Conservation (phyloP, 2,797 vertebrate genomes). For the Stomatorhinus walkeri region DNA sequence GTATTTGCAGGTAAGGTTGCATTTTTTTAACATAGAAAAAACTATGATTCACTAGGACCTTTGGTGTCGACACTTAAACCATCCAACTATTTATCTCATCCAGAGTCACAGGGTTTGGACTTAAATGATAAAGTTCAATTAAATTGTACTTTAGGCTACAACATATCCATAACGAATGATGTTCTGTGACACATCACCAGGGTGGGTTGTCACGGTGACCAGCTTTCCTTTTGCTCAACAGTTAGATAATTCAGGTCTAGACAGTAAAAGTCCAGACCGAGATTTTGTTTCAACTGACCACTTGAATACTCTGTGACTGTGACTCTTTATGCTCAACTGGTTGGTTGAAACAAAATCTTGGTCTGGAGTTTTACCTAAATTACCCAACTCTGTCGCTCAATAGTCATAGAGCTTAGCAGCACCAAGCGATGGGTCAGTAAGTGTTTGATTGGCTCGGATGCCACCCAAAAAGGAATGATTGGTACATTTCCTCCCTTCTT, state of each 20-base stretch:
- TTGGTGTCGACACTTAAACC: neutral
- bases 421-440: neutral
- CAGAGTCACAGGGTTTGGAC: neutral
- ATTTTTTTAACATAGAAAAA: neutral
- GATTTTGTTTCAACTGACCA: neutral
- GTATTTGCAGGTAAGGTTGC: neutral
- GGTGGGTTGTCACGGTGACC: neutral
- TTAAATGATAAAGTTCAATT: neutral
- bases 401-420: neutral
- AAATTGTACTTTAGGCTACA: neutral
- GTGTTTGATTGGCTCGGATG: neutral
- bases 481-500: neutral
- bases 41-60: neutral
- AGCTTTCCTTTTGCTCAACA: neutral
- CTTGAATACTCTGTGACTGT: neutral
- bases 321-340: neutral
- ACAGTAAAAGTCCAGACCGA: neutral
- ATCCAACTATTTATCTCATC: neutral
- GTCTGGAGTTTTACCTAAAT: neutral
- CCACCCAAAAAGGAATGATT: neutral
- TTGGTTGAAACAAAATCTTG: neutral
- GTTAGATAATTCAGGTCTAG: neutral
- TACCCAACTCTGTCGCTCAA: neutral
- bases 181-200: neutral
- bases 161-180: neutral